Percentiles rank a stretch among this genome's conserved stretches.
phyloP scores from a whole-genome alignment of 2,797 vertebrate genomes.

The Enteromius treurensis region DNA sequence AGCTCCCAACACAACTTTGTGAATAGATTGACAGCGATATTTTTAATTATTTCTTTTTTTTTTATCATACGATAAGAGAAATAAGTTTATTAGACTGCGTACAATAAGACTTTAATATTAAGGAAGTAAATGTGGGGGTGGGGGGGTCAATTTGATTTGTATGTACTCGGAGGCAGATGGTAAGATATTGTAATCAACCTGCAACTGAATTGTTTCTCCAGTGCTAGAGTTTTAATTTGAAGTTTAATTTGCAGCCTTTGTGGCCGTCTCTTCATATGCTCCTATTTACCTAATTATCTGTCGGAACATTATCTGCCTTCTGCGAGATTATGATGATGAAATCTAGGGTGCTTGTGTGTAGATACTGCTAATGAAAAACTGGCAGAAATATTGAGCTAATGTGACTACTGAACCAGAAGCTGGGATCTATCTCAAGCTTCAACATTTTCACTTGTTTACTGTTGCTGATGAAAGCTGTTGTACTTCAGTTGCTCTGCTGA shows the following conservation, averaged over 20 bases:
- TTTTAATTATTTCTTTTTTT: too few relatives aligned
- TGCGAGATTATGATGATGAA: conserved; percentile 17
- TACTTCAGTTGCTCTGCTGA: not conserved
- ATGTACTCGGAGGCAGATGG: not conserved
- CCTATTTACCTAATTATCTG: conserved; percentile 20
- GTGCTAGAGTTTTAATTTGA: conserved; percentile 1
- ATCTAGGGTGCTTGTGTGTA: not conserved
- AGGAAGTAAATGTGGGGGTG: too few relatives aligned
- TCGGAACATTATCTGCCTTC: conserved; percentile 35
- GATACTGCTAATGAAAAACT: not conserved
- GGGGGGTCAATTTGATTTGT: not conserved
- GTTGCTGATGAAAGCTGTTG: not conserved
- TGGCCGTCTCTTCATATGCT: too few relatives aligned
- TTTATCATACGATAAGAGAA: too few relatives aligned
- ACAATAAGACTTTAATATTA: too few relatives aligned
- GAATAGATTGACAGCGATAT: too few relatives aligned
- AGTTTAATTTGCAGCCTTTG: not conserved
- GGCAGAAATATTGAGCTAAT: not conserved
- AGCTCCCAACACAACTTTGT: too few relatives aligned
- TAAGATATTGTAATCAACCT: conserved; percentile 8
- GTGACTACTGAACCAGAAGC: not conserved
- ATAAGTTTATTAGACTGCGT: too few relatives aligned
- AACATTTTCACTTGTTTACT: not conserved
- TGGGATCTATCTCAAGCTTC: not conserved
- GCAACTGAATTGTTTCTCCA: conserved; percentile 4